A percentile compares a stretch with the other conserved stretches of the same genome.
phyloP scores from a whole-genome alignment of 1,140 invertebrate genomes.

The Metopolophium dirhodum region DNA sequence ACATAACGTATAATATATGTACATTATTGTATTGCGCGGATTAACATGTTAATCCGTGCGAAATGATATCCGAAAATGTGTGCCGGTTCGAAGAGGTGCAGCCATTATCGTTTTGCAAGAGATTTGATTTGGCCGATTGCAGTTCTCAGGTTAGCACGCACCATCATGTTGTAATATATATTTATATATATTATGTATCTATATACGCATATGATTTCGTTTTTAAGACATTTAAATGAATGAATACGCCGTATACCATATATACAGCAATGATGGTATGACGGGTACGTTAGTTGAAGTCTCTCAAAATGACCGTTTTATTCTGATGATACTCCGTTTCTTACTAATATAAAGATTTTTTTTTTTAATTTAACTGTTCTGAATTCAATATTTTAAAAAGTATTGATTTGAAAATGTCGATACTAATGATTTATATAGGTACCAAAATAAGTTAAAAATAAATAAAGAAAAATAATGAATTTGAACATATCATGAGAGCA shows the following conservation, averaged over 20 bases:
- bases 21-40: background rate
- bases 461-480: no score
- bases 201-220: background rate
- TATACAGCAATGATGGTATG: background rate
- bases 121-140: constrained; percentile 24
- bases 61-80: constrained; percentile 48
- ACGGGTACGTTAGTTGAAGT: constrained; percentile 23
- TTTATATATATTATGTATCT: background rate
- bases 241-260: background rate
- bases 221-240: background rate
- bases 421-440: background rate
- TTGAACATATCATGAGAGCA: no score
- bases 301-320: background rate
- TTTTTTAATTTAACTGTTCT: background rate
- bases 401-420: background rate
- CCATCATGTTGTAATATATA: background rate
- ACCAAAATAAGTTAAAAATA: no score
- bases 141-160: background rate
- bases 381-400: background rate
- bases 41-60: constrained; percentile 19
- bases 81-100: constrained; percentile 44
- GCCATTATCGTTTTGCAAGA: constrained; percentile 6
- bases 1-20: no score
- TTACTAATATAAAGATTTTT: background rate
- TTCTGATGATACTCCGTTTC: background rate